These are phyloP conservation scores for Sorex araneus DNA, from an alignment of 2,113 vertebrate species.

Conservation along the genomic window DNA sequence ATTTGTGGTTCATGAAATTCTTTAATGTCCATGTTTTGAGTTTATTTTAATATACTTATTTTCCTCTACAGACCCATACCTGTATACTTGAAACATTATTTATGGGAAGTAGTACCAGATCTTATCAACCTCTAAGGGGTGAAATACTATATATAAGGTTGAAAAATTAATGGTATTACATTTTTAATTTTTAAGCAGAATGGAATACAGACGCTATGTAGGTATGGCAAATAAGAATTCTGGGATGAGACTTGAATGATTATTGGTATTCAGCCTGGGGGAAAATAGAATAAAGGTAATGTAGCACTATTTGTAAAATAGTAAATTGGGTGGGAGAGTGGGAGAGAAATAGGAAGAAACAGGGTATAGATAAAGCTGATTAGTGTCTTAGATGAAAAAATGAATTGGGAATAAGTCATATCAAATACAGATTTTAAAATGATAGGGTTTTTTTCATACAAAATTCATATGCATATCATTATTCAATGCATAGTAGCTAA, in stretches of 20 bases:
- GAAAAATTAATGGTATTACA: too few species aligned
- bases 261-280: background rate
- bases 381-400: background rate
- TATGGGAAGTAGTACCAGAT: background rate
- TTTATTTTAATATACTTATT: background rate
- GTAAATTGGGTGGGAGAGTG: too few species aligned
- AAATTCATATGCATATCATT: too few species aligned
- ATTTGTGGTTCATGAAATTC: background rate
- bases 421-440: background rate
- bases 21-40: background rate
- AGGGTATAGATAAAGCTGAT: background rate
- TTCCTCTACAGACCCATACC: background rate
- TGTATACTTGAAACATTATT: background rate
- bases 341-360: too few species aligned
- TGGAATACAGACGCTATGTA: background rate
- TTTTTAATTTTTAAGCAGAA: background rate
- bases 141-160: background rate
- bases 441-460: background rate
- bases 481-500: too few species aligned
- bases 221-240: background rate
- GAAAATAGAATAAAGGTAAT: background rate
- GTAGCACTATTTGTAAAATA: background rate
- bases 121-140: background rate
- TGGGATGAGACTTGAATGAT: too few species aligned
- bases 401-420: rapidly evolving